Conservation (phyloP, 1,140 invertebrate species). For the Arion vulgaris region DNA sequence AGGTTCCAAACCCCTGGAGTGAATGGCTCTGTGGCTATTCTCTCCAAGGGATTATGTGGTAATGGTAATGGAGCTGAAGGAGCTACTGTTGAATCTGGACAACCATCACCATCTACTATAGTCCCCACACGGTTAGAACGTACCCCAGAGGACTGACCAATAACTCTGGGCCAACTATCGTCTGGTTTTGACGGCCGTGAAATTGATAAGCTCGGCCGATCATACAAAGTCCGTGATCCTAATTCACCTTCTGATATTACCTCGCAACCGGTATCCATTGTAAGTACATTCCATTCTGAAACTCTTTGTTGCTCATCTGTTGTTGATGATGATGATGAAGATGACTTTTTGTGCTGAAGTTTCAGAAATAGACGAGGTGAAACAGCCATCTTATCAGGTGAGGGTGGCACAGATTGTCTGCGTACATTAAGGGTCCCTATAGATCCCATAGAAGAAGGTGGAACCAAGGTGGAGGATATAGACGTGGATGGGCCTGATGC, state of each 20-base stretch:
- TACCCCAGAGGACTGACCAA: neutral
- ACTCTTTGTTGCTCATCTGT: conserved; percentile 34
- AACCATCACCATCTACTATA: conserved; percentile 19
- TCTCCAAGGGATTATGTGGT: conserved; percentile 5
- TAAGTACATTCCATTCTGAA: conserved; percentile 36
- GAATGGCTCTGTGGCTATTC: conserved; percentile 31
- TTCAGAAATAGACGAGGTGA: conserved; percentile 77
- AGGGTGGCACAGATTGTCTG: conserved; percentile 48
- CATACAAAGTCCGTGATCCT: neutral
- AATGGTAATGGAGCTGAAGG: neutral
- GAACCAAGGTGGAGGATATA: conserved; percentile 22
- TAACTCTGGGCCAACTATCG: neutral
- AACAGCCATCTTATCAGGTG: conserved; percentile 66
- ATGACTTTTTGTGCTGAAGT: conserved; percentile 60
- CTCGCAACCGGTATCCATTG: conserved; percentile 32
- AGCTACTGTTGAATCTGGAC: conserved; percentile 33
- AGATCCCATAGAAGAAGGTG: conserved; percentile 20
- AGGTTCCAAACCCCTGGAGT: conserved; percentile 19
- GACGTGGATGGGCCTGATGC: conserved; percentile 7
- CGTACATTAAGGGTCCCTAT: neutral
- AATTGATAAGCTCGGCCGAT: neutral
- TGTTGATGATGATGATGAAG: conserved; percentile 28
- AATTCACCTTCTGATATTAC: conserved; percentile 18
- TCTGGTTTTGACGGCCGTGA: neutral
- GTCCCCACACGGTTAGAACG: neutral